Base-by-base conservation (phyloP, 2,113 vertebrate genomes). In the Dicrurus megarhynchus region DNA sequence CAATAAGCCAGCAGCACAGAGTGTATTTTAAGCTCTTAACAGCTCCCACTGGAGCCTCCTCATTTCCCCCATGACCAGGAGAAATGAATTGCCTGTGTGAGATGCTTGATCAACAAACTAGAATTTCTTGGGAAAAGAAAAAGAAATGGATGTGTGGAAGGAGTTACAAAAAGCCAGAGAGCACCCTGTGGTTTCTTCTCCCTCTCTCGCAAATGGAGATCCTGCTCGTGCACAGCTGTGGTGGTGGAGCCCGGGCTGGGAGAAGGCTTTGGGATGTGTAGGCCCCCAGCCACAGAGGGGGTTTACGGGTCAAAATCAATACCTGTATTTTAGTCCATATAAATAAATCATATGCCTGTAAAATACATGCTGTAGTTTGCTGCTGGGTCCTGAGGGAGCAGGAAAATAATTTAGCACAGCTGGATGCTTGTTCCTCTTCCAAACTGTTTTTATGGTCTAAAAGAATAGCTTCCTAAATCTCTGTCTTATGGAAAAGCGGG, bases 381-480 rank as follows among this genome's bases (percentile, higher is more conserved):
- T 93, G 87, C 85, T 84, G 68, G 44, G 59, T 87, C 93, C 89
- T 77, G 60, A 7, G 96, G 79, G 95, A 92, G 33, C 7, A 37
- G 64, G 55, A 42, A 63, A 47, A 75, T 94, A 92, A 94, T 96
- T 92, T 84, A 86, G 85, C 76, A 64, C 95, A 95, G 90, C 95
- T 97, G 96, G 82, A 91, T 63, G 71, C 78, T 83, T 85, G 41
- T 96, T 94, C 3, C 0, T 77, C 83, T 74, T 92, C 74, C 89
- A 52, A 92, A 71, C 68, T 60, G n/a, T 44, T 80, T 70, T 88
- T 92, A 37, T 20, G 26, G 37, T 78, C 79, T 80, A 26, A 77
- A 70, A 93, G 57, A 93, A 84, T 3, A 33, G 73, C 64, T 94
- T 92, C 88, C 80, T 84, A 84, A 60, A 63, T 90, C 2, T 4